Conservation (phyloP, 2,797 vertebrate species). For the Lutjanus campechanus region DNA sequence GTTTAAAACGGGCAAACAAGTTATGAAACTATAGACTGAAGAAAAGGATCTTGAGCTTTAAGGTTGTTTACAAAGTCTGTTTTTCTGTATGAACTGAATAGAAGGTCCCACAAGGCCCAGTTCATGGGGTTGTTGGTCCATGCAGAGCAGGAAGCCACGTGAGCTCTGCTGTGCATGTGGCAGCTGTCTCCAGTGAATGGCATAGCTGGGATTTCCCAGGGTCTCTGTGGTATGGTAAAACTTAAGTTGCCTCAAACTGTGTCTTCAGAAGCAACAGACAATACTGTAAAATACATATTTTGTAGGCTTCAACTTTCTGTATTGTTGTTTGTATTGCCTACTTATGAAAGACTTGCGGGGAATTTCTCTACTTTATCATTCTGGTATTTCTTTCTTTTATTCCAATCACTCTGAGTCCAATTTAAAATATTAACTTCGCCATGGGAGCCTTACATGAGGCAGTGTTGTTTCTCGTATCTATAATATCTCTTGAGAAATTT, state of each 20-base stretch:
- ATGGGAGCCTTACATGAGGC: neutral
- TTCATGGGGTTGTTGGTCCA: conserved; percentile 37
- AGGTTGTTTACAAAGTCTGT: conserved; percentile 12
- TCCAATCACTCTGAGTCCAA: neutral
- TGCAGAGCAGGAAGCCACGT: conserved; percentile 25
- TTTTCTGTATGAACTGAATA: conserved; percentile 16
- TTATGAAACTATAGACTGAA: neutral
- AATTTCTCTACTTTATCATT: neutral
- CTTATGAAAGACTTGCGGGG: neutral
- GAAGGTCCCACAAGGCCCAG: conserved; percentile 23
- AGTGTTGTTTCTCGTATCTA: neutral
- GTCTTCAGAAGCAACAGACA: conserved; percentile 27
- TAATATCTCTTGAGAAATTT: conserved; percentile 14
- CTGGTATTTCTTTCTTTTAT: neutral
- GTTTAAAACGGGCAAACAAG: conserved; percentile 1
- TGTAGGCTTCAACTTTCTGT: conserved; percentile 4
- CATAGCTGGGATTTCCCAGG: conserved; percentile 74
- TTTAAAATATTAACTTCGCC: neutral
- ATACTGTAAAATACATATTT: conserved; percentile 26
- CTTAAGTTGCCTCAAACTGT: conserved; percentile 43
- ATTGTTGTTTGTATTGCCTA: neutral
- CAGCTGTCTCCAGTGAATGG: conserved; percentile 80
- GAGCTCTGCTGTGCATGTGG: conserved; percentile 53
- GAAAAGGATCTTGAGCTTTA: neutral
- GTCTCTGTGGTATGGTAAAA: conserved; percentile 49